Base-by-base conservation (phyloP, 2,888 invertebrate genomes). In the Hydroisotoma schaefferi region DNA sequence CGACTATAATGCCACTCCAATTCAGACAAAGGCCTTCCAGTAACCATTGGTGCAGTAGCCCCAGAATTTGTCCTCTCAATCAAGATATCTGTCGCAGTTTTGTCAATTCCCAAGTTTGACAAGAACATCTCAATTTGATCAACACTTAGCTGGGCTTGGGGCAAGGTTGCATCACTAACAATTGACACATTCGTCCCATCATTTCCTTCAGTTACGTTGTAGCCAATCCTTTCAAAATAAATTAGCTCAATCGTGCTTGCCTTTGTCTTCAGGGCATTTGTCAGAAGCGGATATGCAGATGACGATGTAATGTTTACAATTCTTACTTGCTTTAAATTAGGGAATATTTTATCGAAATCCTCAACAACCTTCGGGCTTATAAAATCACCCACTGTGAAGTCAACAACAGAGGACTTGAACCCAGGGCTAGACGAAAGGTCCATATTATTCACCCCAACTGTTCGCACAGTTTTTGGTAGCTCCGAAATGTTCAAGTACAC, bases 321-420 rank as follows among this genome's bases (percentile, higher is more conserved):
- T 20, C 46, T 25, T 18, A 46, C 46, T 10, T 20, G 22, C 20
- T 46, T 10, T 10, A 46, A 6, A 15, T 46, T 46, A 23, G 25
- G 6, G 15, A 46, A 46, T 18, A 46, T 46, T 15, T 46, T 46
- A 46, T 46, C 18, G 25, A 46, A 46, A 22, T 46, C 46, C 46
- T 22, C 25, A 6, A 46, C 46, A 46, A 46, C 25, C 20, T 46
- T 22, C 4, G 18, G 46, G 25, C 10, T 55, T n/a, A 49, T 43
- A 46, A 40, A 55, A 37, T 51, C 51, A 4, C 60, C 55, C 1
- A 60, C 37, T 2, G 60, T 51, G 27, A 60, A 18, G 12, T 55
- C 51, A 25, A 44, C 52, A 3, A 60, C 25, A 20, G 55, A 55
- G n/a, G 55, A 55, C 46, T 46, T 46, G 15, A 23, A 46, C 25